Conservation (phyloP, 2,113 vertebrate species). For the Rhynchomys soricoides region DNA sequence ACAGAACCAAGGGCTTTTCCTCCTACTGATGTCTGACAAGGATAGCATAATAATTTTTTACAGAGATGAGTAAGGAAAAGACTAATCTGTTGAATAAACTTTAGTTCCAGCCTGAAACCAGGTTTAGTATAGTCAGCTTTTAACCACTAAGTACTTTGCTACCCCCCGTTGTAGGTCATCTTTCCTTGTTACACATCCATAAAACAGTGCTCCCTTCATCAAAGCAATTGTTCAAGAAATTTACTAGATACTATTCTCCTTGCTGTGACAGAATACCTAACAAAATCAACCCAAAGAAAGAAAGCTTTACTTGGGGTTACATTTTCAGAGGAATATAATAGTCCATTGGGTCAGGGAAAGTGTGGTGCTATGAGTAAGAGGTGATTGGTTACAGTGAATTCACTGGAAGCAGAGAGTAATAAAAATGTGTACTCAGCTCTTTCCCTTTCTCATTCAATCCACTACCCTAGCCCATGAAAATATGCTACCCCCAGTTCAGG, state of each 20-base stretch:
- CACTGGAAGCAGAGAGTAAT: background rate
- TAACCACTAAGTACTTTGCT: background rate
- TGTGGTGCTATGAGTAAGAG: background rate
- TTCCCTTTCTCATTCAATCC: background rate
- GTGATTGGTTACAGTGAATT: background rate
- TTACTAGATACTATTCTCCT: background rate
- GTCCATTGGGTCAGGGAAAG: background rate
- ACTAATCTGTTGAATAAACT: background rate
- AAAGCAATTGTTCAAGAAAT: background rate
- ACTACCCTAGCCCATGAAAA: background rate
- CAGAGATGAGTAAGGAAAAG: background rate
- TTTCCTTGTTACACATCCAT: background rate
- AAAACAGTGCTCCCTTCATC: background rate
- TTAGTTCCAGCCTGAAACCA: conserved; percentile 3
- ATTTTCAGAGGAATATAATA: background rate
- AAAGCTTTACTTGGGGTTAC: background rate
- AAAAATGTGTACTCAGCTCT: background rate
- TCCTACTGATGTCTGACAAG: too few relatives aligned
- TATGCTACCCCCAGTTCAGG: background rate
- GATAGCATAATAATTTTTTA: too few relatives aligned
- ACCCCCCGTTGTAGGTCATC: background rate
- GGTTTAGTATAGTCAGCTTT: background rate
- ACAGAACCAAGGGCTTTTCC: too few relatives aligned
- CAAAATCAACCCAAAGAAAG: background rate
- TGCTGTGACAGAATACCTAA: background rate